A percentile compares a stretch with the other conserved stretches of the same genome.
These are phyloP conservation scores for Plutomurus gul DNA, from an alignment of 1,140 invertebrate genomes.

Conservation along the genomic window DNA sequence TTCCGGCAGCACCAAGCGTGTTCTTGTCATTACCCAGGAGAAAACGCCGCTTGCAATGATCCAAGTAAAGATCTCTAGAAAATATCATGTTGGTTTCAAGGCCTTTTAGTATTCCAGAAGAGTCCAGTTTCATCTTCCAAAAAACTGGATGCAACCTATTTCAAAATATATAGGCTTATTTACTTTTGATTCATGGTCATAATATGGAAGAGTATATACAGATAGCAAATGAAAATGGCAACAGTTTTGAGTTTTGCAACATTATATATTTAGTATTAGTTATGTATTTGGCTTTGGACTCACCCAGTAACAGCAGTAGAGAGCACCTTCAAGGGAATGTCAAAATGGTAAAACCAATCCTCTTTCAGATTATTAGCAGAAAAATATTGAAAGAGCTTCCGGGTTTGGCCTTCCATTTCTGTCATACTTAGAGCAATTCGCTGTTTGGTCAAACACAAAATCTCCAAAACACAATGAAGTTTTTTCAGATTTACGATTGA, in stretches of 20 bases:
- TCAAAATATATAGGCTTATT: background rate
- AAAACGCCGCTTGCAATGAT: slow-evolving; percentile 38
- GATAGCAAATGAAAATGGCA: background rate
- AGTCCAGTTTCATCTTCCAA: slow-evolving; percentile 43
- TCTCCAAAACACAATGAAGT: slow-evolving; percentile 49
- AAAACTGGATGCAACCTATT: slow-evolving; percentile 37
- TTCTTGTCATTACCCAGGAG: slow-evolving; percentile 25
- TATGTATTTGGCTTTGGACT: background rate
- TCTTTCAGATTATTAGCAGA: slow-evolving; percentile 26
- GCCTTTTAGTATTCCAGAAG: background rate
- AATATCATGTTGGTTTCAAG: slow-evolving; percentile 31
- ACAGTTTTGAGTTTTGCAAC: too few relatives aligned
- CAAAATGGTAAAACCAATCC: slow-evolving; percentile 44
- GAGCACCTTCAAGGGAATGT: slow-evolving; percentile 10
- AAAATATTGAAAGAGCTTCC: slow-evolving; percentile 42
- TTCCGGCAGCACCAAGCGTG: too few relatives aligned
- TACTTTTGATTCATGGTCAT: too few relatives aligned
- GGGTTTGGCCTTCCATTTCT: slow-evolving; percentile 37
- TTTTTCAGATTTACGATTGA: slow-evolving; percentile 43
- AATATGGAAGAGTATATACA: too few relatives aligned
- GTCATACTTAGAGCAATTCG: slow-evolving; percentile 35
- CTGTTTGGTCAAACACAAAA: slow-evolving; percentile 43
- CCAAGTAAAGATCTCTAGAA: slow-evolving; percentile 37
- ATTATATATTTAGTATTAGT: background rate
- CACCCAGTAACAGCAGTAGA: slow-evolving; percentile 36